Base-by-base conservation (phyloP, 2,113 vertebrate genomes). In the Egretta garzetta region DNA sequence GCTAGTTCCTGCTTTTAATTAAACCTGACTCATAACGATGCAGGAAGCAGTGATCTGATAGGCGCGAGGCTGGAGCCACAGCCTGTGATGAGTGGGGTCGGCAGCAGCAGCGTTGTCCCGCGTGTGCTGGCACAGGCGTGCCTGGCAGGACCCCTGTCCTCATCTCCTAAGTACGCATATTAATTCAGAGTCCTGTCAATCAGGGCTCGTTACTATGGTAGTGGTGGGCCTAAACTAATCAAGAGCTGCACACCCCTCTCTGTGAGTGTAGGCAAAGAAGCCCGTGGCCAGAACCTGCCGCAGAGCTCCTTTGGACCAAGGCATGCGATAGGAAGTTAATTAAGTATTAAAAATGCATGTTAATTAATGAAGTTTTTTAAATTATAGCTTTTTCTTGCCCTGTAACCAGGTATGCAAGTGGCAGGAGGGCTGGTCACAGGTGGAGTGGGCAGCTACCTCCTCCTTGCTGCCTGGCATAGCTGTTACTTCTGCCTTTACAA, bases 1-100 rank as follows among this genome's bases (percentile, higher is more conserved):
- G 64, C 68, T 82, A 27, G 55, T 56, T 96, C 66, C 84, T 94
- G 86, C 66, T 96, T 96, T 85, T 93, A 96, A 97, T 95, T 89
- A 94, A 91, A 75, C 28, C 80, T 90, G 43, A 47, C 80, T 90
- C 10, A 0, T 7, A 86, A 66, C 4, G 3, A 24, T 5, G 71
- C 2, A 14, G 2, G n/a, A 77, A 90, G 58, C 2, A 8, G 39
- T 2, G 2, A 64, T 68, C n/a, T 53, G 70, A 66, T 79, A 28
- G 85, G 81, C 47, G 26, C 28, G 41, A 70, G 55, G 94, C 56
- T 55, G 90, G 53, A 95, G 70, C 64, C 0, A 0, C 86, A 68
- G 82, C 59, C 88, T 5, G 50, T 0, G 11, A 66, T 23, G 80
- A 73, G 82, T 1, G 0, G 26, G 85, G 23, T 73, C 60, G 12